phyloP scores from a whole-genome alignment of 2,888 invertebrate species.

The Eupithecia subfuscata region DNA sequence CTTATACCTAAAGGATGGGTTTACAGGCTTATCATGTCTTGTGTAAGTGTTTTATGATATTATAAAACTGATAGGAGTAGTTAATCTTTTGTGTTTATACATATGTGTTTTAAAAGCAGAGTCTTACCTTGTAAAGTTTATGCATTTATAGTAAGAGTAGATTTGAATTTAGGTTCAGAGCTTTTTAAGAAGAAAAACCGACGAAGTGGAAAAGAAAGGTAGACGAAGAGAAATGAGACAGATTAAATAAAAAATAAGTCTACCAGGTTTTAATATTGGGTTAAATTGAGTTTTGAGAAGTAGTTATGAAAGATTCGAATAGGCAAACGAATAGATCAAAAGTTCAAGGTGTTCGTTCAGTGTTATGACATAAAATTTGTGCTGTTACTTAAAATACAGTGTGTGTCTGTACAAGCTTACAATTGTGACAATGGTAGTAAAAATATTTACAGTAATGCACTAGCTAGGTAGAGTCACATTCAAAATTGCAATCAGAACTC shows the following conservation, averaged over 20 bases:
- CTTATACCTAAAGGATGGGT: not conserved
- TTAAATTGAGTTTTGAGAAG: conserved; percentile 25
- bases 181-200: not conserved
- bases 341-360: conserved; percentile 31
- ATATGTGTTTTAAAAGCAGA: conserved; percentile 1
- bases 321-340: conserved; percentile 28
- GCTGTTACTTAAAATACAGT: conserved; percentile 38
- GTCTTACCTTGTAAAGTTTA: not conserved
- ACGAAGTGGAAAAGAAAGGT: not conserved
- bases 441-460: conserved; percentile 55
- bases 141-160: not conserved
- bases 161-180: not conserved
- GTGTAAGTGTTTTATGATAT: not conserved
- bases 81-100: not conserved
- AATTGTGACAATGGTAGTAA: conserved; percentile 32
- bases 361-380: conserved; percentile 36
- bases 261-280: conserved; percentile 16
- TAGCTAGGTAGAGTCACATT: conserved; percentile 50
- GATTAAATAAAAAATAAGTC: conserved; percentile 13
- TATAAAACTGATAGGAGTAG: not conserved
- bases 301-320: conserved; percentile 8
- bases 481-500: conserved; percentile 10
- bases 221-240: not conserved
- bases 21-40: not conserved
- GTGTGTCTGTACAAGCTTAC: conserved; percentile 37